phyloP scores from a whole-genome alignment of 2,113 vertebrate genomes.

The Oncorhynchus keta region DNA sequence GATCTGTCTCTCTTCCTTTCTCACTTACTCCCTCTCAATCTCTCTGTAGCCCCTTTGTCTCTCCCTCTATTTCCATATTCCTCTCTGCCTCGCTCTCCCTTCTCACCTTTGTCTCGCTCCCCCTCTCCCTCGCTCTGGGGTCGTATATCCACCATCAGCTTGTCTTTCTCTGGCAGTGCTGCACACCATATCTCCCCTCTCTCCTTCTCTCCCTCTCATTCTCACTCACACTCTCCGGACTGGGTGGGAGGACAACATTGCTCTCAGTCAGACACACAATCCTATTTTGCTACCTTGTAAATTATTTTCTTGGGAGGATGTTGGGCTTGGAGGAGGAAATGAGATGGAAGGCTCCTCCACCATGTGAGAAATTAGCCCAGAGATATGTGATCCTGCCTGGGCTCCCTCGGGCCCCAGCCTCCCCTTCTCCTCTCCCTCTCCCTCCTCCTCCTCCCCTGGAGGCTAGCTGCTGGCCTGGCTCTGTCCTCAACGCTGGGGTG shows the following conservation, averaged over 20 bases:
- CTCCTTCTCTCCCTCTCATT: neutral
- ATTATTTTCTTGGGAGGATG: neutral
- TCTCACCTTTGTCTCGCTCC: slow-evolving; percentile 13
- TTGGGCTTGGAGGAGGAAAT: slow-evolving; percentile 9
- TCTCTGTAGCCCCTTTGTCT: slow-evolving; percentile 9
- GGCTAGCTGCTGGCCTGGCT: neutral
- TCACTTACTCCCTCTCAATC: too few species aligned
- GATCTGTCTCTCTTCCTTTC: slow-evolving; percentile 8
- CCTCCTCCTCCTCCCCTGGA: neutral
- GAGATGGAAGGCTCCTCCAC: slow-evolving; percentile 11
- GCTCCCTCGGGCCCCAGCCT: neutral
- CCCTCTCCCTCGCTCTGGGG: slow-evolving; percentile 61
- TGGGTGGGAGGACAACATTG: neutral
- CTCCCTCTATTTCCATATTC: too few species aligned
- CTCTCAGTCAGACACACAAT: neutral
- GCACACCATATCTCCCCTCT: neutral
- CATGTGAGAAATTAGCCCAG: neutral
- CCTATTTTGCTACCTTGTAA: slow-evolving; percentile 5
- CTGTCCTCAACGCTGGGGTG: neutral
- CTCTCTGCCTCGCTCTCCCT: neutral
- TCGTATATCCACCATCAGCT: slow-evolving; percentile 38
- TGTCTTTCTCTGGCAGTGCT: slow-evolving; percentile 3
- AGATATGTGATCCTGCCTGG: slow-evolving; percentile 15
- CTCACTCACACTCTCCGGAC: too few species aligned
- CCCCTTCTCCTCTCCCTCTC: neutral